Conservation (phyloP, 2,797 vertebrate genomes). For the Salarias fasciatus region DNA sequence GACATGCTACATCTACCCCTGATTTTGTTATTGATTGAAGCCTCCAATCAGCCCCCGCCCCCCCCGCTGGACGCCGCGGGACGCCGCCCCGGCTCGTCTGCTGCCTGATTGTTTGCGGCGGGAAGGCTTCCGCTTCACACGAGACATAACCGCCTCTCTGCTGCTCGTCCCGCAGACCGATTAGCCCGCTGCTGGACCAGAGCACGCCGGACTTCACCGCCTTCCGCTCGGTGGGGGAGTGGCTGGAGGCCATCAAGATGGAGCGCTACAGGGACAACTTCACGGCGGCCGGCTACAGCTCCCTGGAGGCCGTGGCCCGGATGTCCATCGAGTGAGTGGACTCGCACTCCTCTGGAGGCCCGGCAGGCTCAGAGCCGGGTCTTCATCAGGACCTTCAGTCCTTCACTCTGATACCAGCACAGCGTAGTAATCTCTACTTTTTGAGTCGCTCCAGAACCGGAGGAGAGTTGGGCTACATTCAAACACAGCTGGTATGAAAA, state of each 20-base stretch:
- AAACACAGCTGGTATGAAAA: too few species aligned
- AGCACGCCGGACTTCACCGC: constrained; percentile 96
- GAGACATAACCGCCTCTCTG: constrained; percentile 57
- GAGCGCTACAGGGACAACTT: constrained; percentile 99
- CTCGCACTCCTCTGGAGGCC: too few species aligned
- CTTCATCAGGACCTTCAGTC: too few species aligned
- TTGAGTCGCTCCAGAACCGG: too few species aligned
- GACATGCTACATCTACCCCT: constrained; percentile 44
- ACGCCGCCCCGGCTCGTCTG: constrained; percentile 42
- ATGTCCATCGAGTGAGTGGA: constrained; percentile 98
- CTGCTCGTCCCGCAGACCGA: constrained; percentile 86
- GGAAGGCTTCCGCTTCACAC: constrained; percentile 44
- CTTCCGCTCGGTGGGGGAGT: constrained; percentile 97
- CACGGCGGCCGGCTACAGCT: constrained; percentile 97
- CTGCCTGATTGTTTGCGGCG: constrained; percentile 51
- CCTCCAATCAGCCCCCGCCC: constrained; percentile 36
- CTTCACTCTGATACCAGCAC: too few species aligned
- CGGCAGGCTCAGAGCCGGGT: too few species aligned
- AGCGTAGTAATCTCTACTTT: too few species aligned
- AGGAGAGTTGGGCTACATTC: too few species aligned
- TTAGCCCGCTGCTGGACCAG: constrained; percentile 98
- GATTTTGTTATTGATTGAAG: constrained; percentile 53
- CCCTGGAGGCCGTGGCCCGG: constrained; percentile 96
- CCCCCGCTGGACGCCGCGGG: constrained; percentile 46
- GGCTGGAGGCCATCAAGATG: constrained; percentile 99